Base-by-base conservation (phyloP, 2,888 invertebrate species). In the Agrochola litura region DNA sequence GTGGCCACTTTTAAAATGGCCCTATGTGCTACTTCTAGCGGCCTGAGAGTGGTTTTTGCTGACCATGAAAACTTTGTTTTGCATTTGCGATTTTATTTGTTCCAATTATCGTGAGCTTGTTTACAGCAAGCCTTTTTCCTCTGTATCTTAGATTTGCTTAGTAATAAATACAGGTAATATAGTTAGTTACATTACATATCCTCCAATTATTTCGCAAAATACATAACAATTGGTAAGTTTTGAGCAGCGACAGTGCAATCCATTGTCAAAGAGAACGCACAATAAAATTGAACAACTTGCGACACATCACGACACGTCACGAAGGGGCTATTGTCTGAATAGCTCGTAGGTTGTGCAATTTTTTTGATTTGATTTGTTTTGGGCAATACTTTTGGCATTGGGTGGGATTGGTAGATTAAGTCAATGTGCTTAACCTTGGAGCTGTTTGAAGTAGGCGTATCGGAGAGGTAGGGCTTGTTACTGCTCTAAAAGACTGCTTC, bases 221-320 rank as follows among this genome's bases (percentile, higher is more conserved):
- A 69, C 58, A 79, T 79, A 70, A 77, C 74, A 83, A 83, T 81
- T 81, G 73, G 76, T 81, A 79, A 76, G 77, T 84, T 84, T 82
- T 65, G 61, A 84, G 54, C 19, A 76, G 78, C 77, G 73, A 80
- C 83, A 85, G 66, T 87, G 89, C 90, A 91, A 91, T 79, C 90
- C 82, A 91, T 91, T 91, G 91, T 91, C 91, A 91, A 88, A 91
- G 87, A 78, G 52, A 52, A 73, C 52, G 76, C 65, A 80, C 86
- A 91, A 87, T 87, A 88, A 91, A 91, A 91, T 88, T 89, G 88
- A 84, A 85, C 76, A 14, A 65, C 65, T 88, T 87, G 73, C 70
- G 75, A 78, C 75, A 87, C 58, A 14, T 56, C 64, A 61, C 49
- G 78, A 83, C 79, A 80, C 82, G 88, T 83, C 88, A 89, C 78